Base-by-base conservation (phyloP, 2,888 invertebrate genomes). In the Lumbricus terrestris region DNA sequence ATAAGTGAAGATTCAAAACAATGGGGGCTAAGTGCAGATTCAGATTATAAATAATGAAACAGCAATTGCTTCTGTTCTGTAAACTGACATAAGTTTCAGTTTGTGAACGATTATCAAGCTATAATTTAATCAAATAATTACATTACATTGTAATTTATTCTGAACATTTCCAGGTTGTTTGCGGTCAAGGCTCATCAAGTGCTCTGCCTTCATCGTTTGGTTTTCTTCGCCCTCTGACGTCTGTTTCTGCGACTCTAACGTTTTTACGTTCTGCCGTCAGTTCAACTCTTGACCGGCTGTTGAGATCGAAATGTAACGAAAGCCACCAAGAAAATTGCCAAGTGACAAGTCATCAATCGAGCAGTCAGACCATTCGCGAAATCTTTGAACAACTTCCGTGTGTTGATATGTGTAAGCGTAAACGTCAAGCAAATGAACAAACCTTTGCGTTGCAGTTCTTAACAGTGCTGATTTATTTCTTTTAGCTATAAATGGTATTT, bases 161-260 rank as follows among this genome's bases (percentile, higher is more conserved):
- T 47, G 0, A n/a, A 69, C n/a, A n/a, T 69, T 69, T 69, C 69
- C 85, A 85, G 85, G 85, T 85, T 85, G 85, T 85, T 29, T 85
- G 35, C 85, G 35, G 85, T 85, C 37, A 29, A 23, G 37, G 35
- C 35, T 35, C 85, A 20, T 85, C 34, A 15, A 85, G 35, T 85
- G 37, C 85, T 35, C 37, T 85, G 35, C 37, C 85, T 35, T 85
- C 85, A 8, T 85, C 85, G 35, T 85, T 85, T 85, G 85, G 85
- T 34, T 85, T 85, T 23, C 85, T 85, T 85, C 85, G 85, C 20
- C 85, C 85, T 85, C 85, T 85, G 34, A 85, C 85, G 8, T 85
- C 85, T 34, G 37, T 37, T 37, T 85, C 85, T 85, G 85, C 85
- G 13, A 85, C 85, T 5, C 35, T 85, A 15, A 37, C 16, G 37